Conservation (phyloP, 2,888 invertebrate genomes). For the Syrista parreyssii region DNA sequence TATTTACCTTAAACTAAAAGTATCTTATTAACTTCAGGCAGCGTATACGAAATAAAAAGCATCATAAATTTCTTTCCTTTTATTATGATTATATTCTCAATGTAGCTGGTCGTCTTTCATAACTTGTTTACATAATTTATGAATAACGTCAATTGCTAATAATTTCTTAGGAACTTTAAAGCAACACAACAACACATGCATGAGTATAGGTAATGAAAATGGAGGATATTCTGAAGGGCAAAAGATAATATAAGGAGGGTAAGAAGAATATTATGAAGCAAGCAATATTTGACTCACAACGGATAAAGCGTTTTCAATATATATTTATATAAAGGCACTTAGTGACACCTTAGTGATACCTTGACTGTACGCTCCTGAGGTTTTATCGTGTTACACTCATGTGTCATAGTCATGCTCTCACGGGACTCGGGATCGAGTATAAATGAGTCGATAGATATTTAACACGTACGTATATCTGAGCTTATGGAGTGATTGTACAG, state of each 20-base stretch:
- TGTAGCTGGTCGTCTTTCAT: not conserved
- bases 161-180: not conserved
- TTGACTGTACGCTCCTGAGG: not conserved
- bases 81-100: not conserved
- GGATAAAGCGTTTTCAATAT: not conserved
- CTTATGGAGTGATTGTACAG: conserved; percentile 14
- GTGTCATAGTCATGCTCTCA: not conserved
- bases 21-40: not conserved
- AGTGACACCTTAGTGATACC: not conserved
- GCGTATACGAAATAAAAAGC: not conserved
- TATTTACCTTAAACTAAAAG: not conserved
- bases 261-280: not conserved
- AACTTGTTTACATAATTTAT: not conserved
- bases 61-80: not conserved
- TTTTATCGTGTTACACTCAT: not conserved
- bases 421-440: not conserved
- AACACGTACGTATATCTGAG: conserved; percentile 14
- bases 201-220: not conserved
- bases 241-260: not conserved
- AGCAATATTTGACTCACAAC: not conserved
- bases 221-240: not conserved
- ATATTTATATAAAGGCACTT: no score
- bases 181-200: not conserved
- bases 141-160: not conserved
- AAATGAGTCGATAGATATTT: conserved; percentile 26